Evolutionary conservation across 2,888 invertebrate species (phyloP).

Genomic region (Leucophenga maculata): DNA sequence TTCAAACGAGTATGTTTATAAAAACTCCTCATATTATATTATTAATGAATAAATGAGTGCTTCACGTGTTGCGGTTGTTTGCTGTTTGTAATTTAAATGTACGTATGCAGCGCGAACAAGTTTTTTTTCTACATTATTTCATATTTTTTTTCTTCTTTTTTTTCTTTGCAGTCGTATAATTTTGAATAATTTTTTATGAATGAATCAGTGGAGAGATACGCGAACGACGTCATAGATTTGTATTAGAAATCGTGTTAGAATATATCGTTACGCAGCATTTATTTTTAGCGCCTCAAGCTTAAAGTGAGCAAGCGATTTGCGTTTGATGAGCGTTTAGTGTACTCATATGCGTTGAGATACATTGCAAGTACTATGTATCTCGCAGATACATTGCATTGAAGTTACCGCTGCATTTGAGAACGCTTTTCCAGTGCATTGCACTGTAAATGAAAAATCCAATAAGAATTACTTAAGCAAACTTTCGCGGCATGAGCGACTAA

Average conservation of each 20-base stretch:
- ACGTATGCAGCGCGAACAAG: constrained; percentile 2
- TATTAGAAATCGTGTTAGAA: not conserved
- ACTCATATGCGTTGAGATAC: too few species aligned
- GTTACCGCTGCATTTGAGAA: too few species aligned
- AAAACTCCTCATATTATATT: not conserved
- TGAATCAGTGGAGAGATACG: not conserved
- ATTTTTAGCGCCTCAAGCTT: constrained; percentile 14
- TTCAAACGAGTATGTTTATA: not conserved
- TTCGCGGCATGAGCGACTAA: constrained; percentile 19
- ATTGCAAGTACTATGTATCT: too few species aligned
- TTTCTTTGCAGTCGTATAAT: not conserved
- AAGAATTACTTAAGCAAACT: not conserved
- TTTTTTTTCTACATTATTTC: not conserved
- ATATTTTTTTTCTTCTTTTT: not conserved
- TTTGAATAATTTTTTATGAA: constrained; percentile 9
- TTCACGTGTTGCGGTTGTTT: constrained; percentile 17
- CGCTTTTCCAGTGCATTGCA: too few species aligned
- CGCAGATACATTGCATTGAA: too few species aligned
- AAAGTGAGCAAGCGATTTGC: not conserved
- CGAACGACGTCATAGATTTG: not conserved
- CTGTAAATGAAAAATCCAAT: too few species aligned
- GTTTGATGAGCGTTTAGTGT: not conserved
- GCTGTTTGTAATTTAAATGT: not conserved
- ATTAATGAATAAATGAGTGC: constrained; percentile 22
- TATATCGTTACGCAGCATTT: constrained; percentile 14